Evolutionary conservation across 2,113 vertebrate genomes (phyloP).

Genomic region (Megatriorchis doriae): DNA sequence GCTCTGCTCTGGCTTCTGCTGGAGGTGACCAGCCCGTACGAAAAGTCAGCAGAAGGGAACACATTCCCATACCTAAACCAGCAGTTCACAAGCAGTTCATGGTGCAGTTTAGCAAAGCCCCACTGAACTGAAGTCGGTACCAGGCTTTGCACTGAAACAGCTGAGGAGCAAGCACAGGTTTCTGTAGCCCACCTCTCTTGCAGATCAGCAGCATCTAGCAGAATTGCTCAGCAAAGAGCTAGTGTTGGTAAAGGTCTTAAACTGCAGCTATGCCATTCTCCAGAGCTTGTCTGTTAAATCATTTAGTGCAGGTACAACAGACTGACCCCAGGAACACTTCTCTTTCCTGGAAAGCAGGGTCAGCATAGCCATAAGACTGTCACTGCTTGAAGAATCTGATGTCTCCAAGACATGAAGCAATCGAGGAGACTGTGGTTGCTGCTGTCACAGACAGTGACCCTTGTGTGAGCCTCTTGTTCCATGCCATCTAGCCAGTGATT

Average conservation of each 20-base stretch:
- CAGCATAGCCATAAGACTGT: not conserved
- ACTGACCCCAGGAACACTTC: not conserved
- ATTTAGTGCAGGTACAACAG: not conserved
- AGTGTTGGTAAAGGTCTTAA: not conserved
- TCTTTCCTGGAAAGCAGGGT: not conserved
- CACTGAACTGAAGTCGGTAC: not conserved
- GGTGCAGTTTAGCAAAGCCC: not conserved
- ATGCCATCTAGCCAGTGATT: not conserved
- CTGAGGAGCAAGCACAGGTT: not conserved
- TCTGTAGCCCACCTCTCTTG: not conserved
- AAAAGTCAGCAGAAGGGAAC: not conserved
- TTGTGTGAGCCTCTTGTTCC: not conserved
- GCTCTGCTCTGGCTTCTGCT: not conserved
- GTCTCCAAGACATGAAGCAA: not conserved
- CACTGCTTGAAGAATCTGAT: not conserved
- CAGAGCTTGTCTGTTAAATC: not conserved
- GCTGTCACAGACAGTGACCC: not conserved
- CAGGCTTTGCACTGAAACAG: not conserved
- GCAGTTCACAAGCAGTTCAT: not conserved
- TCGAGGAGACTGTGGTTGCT: rapidly evolving
- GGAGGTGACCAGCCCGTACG: not conserved
- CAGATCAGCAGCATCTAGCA: not conserved
- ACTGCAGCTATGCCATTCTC: not conserved
- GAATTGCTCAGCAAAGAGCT: not conserved
- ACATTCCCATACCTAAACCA: not conserved